A percentile compares a stretch with the other conserved stretches of the same genome.
These are phyloP conservation scores for Sebastes minor DNA, from an alignment of 2,797 vertebrate species.

Conservation along the genomic window DNA sequence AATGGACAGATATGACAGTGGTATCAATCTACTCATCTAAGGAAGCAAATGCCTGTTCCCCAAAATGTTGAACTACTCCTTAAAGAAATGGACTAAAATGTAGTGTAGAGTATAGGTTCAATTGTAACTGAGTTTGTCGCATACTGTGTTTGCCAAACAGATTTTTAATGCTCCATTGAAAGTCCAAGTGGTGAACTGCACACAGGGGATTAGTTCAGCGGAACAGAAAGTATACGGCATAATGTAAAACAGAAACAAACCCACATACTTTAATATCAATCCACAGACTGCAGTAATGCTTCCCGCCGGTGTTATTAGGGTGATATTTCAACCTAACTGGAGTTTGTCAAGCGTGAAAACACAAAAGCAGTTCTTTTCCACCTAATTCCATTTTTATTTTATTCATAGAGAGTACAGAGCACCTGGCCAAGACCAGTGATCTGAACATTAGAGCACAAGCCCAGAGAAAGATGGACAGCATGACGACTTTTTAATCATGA, in stretches of 20 bases:
- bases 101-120: neutral
- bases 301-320: neutral
- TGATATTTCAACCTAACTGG: neutral
- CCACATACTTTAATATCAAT: neutral
- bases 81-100: neutral
- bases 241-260: constrained; percentile 6
- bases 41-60: no score
- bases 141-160: neutral
- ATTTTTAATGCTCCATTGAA: neutral
- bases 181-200: neutral
- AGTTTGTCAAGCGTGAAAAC: constrained; percentile 22
- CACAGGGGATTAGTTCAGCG: neutral
- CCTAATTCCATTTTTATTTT: neutral
- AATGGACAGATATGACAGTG: neutral
- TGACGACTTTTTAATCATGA: neutral
- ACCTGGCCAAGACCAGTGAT: neutral
- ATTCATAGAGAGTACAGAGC: neutral
- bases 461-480: neutral
- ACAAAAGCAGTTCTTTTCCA: constrained; percentile 2
- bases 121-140: neutral
- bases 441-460: neutral
- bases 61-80: no score
- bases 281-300: constrained; percentile 1
- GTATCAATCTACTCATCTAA: neutral
- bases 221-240: neutral